Percentiles rank a stretch among this genome's conserved stretches.
Evolutionary conservation across 2,888 invertebrate genomes (phyloP).

Genomic region (Hydrotaea diabolus): DNA sequence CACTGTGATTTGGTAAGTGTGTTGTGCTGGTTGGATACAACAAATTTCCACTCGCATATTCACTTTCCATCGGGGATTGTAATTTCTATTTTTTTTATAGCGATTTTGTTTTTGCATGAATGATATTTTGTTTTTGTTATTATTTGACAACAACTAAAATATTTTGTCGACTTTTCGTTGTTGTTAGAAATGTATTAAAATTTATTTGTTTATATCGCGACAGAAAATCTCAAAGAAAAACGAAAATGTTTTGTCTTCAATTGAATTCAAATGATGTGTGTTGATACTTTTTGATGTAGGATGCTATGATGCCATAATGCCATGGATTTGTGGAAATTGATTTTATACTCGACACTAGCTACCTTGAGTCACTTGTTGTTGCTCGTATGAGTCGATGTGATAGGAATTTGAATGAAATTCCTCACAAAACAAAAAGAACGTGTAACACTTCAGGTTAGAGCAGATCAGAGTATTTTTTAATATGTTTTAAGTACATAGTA

Average conservation of each 20-base stretch:
- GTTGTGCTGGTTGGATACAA: neutral
- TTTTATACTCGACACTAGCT: no score
- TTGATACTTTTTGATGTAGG: neutral
- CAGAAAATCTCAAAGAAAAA: neutral
- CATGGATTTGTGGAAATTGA: no score
- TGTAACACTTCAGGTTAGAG: no score
- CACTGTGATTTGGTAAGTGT: neutral
- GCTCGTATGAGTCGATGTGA: no score
- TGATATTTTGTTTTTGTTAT: neutral
- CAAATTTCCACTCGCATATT: neutral
- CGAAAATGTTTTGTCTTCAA: neutral
- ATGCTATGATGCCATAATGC: neutral
- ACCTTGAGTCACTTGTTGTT: no score
- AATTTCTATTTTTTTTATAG: neutral
- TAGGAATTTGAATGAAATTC: no score
- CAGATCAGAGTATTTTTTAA: no score
- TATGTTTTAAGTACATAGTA: no score
- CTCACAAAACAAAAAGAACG: no score
- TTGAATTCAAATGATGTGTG: neutral
- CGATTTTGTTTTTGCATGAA: neutral
- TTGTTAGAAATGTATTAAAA: constrained; percentile 2
- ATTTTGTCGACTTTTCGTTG: neutral
- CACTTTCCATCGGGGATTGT: neutral
- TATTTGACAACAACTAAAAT: neutral
- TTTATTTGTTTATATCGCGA: neutral